These are phyloP conservation scores for Coilia nasus DNA, from an alignment of 2,797 vertebrate genomes.

Conservation along the genomic window DNA sequence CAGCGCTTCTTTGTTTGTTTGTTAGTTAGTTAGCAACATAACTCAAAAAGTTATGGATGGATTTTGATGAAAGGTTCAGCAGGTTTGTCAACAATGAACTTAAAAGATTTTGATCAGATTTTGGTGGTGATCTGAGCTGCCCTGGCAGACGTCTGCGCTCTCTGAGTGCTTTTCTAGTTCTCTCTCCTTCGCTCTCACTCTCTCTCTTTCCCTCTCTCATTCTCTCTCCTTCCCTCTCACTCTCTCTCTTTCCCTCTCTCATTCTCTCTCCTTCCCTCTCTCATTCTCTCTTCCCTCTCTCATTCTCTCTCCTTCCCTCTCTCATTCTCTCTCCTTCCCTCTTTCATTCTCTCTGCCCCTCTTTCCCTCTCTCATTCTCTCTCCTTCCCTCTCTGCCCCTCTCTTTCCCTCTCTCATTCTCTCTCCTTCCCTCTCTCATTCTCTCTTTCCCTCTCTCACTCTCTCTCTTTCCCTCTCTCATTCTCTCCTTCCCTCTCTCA, in stretches of 20 bases:
- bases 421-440: neutral
- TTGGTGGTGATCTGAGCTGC: too few relatives aligned
- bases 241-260: neutral
- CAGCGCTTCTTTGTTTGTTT: too few relatives aligned
- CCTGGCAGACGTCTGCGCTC: neutral
- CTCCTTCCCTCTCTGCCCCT: too few relatives aligned
- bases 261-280: neutral
- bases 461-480: neutral
- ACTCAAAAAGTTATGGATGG: too few relatives aligned
- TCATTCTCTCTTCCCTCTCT: too few relatives aligned
- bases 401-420: neutral
- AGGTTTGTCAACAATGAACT: too few relatives aligned
- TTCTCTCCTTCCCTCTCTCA: slow-evolving; percentile 2
- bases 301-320: too few relatives aligned
- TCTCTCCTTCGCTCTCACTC: too few relatives aligned
- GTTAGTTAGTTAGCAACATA: too few relatives aligned
- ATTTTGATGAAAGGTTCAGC: too few relatives aligned
- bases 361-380: neutral
- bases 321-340: neutral
- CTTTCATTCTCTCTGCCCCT: neutral
- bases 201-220: neutral
- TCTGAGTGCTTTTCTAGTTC: too few relatives aligned
- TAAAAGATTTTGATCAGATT: too few relatives aligned
- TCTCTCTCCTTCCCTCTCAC: slow-evolving; percentile 7
- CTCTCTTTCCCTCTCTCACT: neutral